phyloP scores from a whole-genome alignment of 2,113 vertebrate genomes.

The Meriones unguiculatus region DNA sequence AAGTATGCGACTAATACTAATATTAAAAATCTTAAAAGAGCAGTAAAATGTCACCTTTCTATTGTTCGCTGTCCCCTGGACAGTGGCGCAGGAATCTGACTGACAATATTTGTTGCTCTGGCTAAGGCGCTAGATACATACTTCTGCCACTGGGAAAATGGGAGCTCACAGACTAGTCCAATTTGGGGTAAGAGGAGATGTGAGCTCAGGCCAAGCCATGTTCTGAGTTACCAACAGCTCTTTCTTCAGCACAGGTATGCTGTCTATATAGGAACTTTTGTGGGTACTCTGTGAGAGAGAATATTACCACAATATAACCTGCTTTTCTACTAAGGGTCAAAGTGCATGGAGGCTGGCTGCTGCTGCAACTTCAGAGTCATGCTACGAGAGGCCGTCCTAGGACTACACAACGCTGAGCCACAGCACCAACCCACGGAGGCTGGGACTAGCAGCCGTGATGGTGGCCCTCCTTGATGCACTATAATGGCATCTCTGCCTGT shows the following conservation, averaged over 20 bases:
- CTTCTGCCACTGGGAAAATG: background rate
- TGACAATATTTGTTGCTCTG: background rate
- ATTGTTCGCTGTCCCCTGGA: slow-evolving; percentile 22
- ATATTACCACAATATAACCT: background rate
- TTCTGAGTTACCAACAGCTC: slow-evolving; percentile 8
- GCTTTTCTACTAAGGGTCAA: background rate
- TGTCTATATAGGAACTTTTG: background rate
- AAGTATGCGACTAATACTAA: slow-evolving; percentile 16
- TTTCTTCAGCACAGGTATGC: background rate
- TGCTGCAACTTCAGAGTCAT: background rate
- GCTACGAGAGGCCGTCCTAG: background rate
- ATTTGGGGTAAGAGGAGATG: background rate
- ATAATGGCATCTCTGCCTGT: rapidly evolving
- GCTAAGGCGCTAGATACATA: background rate
- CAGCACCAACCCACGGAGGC: background rate
- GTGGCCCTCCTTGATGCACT: background rate
- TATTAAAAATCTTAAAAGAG: background rate
- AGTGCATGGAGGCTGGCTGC: background rate
- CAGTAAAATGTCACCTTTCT: slow-evolving; percentile 1
- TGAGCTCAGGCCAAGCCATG: background rate
- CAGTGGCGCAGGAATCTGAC: background rate
- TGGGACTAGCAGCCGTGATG: background rate
- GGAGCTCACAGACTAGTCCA: background rate
- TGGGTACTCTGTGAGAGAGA: background rate
- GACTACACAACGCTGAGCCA: background rate